These are phyloP conservation scores for Poecilia latipinna DNA, from an alignment of 2,113 vertebrate species.

Conservation along the genomic window DNA sequence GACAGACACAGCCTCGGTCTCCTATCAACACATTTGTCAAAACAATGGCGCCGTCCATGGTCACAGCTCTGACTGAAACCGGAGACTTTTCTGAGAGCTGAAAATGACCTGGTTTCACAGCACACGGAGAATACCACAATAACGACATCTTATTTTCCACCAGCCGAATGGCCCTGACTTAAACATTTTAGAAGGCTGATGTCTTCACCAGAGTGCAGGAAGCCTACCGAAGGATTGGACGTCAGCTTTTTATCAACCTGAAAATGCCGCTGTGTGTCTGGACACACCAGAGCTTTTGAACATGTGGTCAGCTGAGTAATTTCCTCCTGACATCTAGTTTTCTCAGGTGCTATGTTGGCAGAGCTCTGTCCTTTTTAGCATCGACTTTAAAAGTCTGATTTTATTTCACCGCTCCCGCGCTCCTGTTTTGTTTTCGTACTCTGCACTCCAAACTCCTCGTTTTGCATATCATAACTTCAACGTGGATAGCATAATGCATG, in stretches of 20 bases:
- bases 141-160: background rate
- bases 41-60: background rate
- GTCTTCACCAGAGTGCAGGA: background rate
- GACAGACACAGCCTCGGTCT: background rate
- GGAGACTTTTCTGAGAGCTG: background rate
- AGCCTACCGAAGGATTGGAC: background rate
- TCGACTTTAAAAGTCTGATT: too few relatives aligned
- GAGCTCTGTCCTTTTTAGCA: background rate
- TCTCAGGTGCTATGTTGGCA: too few relatives aligned
- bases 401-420: too few relatives aligned
- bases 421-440: background rate
- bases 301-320: background rate
- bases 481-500: too few relatives aligned
- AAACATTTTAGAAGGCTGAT: background rate
- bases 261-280: background rate
- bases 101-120: background rate
- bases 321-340: background rate
- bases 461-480: background rate
- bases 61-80: background rate
- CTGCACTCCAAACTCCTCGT: background rate
- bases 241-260: background rate
- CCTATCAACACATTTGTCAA: background rate
- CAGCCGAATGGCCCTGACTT: background rate
- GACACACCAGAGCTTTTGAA: background rate
- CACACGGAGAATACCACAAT: background rate